phyloP scores from a whole-genome alignment of 2,888 invertebrate genomes.

The Lampropteryx suffumata region DNA sequence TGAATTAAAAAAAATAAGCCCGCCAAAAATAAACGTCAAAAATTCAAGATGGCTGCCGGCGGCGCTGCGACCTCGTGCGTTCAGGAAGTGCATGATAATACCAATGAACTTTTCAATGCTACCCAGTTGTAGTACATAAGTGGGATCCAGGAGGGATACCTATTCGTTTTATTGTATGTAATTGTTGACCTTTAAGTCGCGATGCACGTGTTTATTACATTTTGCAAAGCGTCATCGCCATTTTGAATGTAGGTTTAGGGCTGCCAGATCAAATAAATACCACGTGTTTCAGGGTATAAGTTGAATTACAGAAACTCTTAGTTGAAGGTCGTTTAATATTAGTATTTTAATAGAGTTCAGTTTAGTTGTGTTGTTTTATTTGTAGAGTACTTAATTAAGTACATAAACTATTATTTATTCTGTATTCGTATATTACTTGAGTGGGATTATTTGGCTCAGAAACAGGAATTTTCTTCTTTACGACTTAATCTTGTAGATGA shows the following conservation, averaged over 20 bases:
- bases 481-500: conserved; percentile 1
- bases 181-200: conserved; percentile 57
- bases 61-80: conserved; percentile 63
- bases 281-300: too few species aligned
- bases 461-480: conserved; percentile 10
- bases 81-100: conserved; percentile 78
- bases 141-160: conserved; percentile 26
- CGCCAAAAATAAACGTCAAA: conserved; percentile 81
- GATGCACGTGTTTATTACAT: conserved; percentile 52
- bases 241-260: conserved; percentile 46
- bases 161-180: conserved; percentile 39
- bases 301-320: too few species aligned
- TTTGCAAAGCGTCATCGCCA: conserved; percentile 45
- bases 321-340: too few species aligned
- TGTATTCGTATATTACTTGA: not conserved
- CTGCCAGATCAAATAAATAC: too few species aligned
- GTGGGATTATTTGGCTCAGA: conserved; percentile 3
- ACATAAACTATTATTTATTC: too few species aligned
- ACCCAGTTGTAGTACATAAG: conserved; percentile 51
- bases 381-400: too few species aligned
- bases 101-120: conserved; percentile 81
- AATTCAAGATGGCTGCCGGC: conserved; percentile 70
- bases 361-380: too few species aligned
- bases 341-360: too few species aligned
- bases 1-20: conserved; percentile 51